Evolutionary conservation across 2,797 vertebrate genomes (phyloP).

Genomic region (Cichlasoma orientale): DNA sequence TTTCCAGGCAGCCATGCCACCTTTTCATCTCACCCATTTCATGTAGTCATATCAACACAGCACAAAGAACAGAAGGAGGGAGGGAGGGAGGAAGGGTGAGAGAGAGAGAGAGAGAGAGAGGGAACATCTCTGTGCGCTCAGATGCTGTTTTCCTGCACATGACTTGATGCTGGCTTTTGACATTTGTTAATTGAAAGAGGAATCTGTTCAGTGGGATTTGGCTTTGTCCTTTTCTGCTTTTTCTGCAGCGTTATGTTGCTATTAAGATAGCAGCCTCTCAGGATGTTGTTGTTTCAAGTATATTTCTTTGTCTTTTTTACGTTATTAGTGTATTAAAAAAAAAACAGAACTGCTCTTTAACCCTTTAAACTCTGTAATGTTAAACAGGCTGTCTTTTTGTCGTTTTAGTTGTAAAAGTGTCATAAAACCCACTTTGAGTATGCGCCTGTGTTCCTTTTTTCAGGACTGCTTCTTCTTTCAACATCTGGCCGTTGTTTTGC

Average conservation of each 20-base stretch:
- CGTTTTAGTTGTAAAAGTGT: too few relatives aligned
- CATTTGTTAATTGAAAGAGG: slow-evolving; percentile 66
- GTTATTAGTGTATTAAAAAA: not conserved
- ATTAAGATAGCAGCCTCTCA: slow-evolving; percentile 14
- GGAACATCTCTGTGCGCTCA: slow-evolving; percentile 9
- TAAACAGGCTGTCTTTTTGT: too few relatives aligned
- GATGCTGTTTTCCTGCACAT: slow-evolving; percentile 49
- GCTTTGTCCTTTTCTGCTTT: slow-evolving; percentile 43
- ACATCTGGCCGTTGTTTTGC: too few relatives aligned
- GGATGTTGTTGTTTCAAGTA: not conserved
- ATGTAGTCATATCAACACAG: slow-evolving; percentile 64
- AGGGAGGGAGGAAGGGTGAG: not conserved
- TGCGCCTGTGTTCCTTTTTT: too few relatives aligned
- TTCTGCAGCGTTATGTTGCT: not conserved
- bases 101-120: not conserved
- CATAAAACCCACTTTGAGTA: too few relatives aligned
- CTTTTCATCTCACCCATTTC: slow-evolving; percentile 74
- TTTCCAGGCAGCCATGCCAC: slow-evolving; percentile 66
- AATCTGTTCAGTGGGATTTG: slow-evolving; percentile 48
- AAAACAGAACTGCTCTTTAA: not conserved
- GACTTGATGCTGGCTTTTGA: slow-evolving; percentile 63
- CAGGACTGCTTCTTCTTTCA: too few relatives aligned
- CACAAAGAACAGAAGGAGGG: slow-evolving; percentile 55
- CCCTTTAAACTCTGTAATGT: too few relatives aligned
- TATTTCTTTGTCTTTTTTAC: slow-evolving; percentile 17